Base-by-base conservation (phyloP, 2,888 invertebrate genomes). In the Diarsia rubi region DNA sequence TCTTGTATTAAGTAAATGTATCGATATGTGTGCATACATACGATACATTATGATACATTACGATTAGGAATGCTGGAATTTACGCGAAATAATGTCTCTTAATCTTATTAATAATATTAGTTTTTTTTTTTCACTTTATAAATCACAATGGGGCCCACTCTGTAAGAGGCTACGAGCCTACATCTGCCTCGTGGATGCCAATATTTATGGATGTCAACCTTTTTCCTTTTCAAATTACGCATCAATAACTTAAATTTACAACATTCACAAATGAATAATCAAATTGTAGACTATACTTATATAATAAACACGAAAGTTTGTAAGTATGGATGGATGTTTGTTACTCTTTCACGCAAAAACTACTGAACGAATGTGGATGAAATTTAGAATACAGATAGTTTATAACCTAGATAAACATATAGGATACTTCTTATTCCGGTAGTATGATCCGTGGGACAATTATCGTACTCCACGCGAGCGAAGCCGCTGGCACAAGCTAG, bases 1-100 rank as follows among this genome's bases (percentile, higher is more conserved):
- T 81, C n/a, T 66, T 31, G 31, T 8, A 47, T 44, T 31, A 62
- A 54, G 31, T 42, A 59, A 44, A 42, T 60, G 45, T 16, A 65
- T 12, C 12, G 47, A 64, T n/a, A 21, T n/a, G 3, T 75, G 19
- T 54, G n/a, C n/a, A n/a, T n/a, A n/a, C n/a, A n/a, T n/a, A n/a
- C n/a, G n/a, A n/a, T n/a, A n/a, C n/a, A n/a, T n/a, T n/a, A n/a
- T n/a, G n/a, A 78, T 44, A 75, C 27, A 49, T 12, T 24, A 44
- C 9, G 44, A 2, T 24, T 37, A 11, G 6, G 3, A 21, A 24
- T 52, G 19, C 19, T 44, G 4, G 2, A 16, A 21, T 44, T 44
- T 44, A 16, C 27, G 2, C 5, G 16, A 21, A 21, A n/a, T 42
- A 72, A 44, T 19, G 5, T 2, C 1, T 31, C 14, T 31, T 37